Conservation (phyloP, 2,797 vertebrate genomes). For the Siniperca obscura region DNA sequence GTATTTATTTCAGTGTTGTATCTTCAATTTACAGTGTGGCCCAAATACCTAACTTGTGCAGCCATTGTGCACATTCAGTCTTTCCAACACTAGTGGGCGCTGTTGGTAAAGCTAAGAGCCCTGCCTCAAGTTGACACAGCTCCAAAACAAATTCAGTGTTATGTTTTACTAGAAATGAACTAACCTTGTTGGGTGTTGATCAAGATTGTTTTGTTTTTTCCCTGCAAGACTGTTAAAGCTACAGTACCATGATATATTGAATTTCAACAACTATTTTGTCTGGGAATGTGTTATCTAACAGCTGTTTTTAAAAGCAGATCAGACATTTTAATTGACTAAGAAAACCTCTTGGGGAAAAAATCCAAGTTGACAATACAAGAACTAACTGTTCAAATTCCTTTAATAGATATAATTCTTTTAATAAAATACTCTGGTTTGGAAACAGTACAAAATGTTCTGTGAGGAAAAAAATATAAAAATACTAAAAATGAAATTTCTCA, state of each 20-base stretch:
- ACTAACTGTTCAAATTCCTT: neutral
- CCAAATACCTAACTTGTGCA: neutral
- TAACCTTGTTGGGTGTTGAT: neutral
- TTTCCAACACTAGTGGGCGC: constrained; percentile 75
- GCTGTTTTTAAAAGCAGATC: constrained; percentile 5
- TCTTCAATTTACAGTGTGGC: too few species aligned
- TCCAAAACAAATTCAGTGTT: neutral
- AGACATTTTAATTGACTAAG: neutral
- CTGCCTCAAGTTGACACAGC: neutral
- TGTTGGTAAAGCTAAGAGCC: constrained; percentile 62
- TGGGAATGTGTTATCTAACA: neutral
- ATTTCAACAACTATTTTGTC: neutral
- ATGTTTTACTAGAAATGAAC: constrained; percentile 11
- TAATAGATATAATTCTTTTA: constrained; percentile 21
- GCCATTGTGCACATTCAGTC: neutral
- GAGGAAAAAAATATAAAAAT: constrained; percentile 3
- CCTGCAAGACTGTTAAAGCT: constrained; percentile 8
- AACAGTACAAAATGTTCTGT: constrained; percentile 16
- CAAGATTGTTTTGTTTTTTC: neutral
- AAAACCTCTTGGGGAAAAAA: neutral
- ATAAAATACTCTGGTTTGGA: neutral
- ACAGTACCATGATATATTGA: constrained; percentile 3
- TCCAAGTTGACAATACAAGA: neutral
- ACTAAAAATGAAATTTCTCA: neutral
- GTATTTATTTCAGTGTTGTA: neutral